Conservation (phyloP, 2,113 vertebrate species). For the Edolisoma coerulescens region DNA sequence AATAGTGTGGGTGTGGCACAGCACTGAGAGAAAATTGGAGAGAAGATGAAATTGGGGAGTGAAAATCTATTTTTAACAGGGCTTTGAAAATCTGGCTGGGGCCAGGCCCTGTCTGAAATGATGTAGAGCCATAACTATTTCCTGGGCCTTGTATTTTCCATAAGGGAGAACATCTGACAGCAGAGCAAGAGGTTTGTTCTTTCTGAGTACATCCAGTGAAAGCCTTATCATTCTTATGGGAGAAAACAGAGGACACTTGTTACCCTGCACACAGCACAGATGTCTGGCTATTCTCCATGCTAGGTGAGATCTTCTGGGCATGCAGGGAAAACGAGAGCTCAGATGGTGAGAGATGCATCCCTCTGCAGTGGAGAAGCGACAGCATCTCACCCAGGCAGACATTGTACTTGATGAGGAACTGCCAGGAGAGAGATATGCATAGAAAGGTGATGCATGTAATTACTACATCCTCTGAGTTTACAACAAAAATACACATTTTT, state of each 20-base stretch:
- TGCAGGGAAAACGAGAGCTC: not conserved
- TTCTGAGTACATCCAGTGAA: not conserved
- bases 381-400: not conserved
- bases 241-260: slow-evolving; percentile 22
- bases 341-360: not conserved
- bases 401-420: not conserved
- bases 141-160: slow-evolving; percentile 4
- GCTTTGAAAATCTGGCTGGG: slow-evolving; percentile 4
- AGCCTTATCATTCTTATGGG: not conserved
- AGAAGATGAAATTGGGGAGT: not conserved
- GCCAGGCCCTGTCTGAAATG: slow-evolving; percentile 17
- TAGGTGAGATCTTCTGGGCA: not conserved
- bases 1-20: not conserved
- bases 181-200: not conserved
- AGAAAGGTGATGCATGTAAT: not conserved
- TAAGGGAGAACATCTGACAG: slow-evolving; percentile 32
- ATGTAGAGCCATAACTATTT: slow-evolving; percentile 18
- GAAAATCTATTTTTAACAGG: slow-evolving; percentile 25
- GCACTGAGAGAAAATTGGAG: not conserved
- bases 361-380: not conserved
- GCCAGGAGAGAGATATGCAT: not conserved
- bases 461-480: not conserved
- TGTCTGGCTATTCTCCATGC: slow-evolving; percentile 24
- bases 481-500: not conserved
- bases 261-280: not conserved